Evolutionary conservation across 2,113 vertebrate species (phyloP).

Genomic region (Fregata magnificens): DNA sequence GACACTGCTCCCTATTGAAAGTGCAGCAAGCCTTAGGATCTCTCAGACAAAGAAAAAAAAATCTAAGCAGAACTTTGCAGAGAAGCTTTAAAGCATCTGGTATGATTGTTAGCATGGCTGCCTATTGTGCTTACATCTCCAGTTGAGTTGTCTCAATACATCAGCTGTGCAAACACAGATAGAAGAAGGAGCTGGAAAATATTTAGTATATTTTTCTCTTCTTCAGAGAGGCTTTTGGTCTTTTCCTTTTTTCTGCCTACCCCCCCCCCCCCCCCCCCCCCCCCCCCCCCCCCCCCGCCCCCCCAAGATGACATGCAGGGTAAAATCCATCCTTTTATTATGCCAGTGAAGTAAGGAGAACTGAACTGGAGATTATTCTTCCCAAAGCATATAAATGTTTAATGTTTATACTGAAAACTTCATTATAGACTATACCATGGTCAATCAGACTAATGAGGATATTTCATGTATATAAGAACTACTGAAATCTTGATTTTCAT

Average conservation of each 20-base stretch:
- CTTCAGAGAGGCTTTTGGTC: neutral
- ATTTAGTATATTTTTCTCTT: neutral
- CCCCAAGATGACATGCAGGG: neutral
- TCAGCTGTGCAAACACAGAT: neutral
- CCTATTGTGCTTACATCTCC: neutral
- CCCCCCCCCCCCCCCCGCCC: too few species aligned
- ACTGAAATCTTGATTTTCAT: neutral
- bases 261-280: too few species aligned
- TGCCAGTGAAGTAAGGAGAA: neutral
- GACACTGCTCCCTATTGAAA: neutral
- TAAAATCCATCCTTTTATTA: neutral
- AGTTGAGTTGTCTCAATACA: neutral
- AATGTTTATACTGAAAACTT: neutral
- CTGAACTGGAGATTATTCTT: neutral
- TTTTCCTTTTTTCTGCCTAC: neutral
- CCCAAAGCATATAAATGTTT: neutral
- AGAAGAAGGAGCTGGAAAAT: neutral
- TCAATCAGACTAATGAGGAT: neutral
- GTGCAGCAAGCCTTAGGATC: neutral
- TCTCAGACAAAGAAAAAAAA: neutral
- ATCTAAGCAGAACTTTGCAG: neutral
- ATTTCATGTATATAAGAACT: neutral
- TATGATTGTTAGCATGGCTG: neutral
- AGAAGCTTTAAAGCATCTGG: neutral
- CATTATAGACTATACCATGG: neutral